phyloP scores from a whole-genome alignment of 1,140 invertebrate species.

The Macrobrachium nipponense region DNA sequence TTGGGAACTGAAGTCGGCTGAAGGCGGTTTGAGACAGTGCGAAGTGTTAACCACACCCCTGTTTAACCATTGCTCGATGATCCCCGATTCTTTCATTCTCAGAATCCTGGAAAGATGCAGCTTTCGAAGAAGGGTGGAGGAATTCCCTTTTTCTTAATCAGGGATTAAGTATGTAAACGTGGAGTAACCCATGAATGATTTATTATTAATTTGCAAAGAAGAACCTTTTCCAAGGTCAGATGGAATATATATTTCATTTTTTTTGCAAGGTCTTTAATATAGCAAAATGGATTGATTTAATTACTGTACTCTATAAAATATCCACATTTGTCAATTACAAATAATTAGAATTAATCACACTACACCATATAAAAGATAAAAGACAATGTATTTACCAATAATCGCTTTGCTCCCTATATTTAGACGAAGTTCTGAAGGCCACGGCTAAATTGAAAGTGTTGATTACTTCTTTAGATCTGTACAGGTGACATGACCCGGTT shows the following conservation, averaged over 20 bases:
- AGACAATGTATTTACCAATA: not conserved
- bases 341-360: too few relatives aligned
- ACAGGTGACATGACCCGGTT: conserved; percentile 30
- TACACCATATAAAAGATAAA: not conserved
- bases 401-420: not conserved
- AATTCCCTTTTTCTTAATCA: not conserved
- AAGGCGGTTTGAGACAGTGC: conserved; percentile 33
- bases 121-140: not conserved
- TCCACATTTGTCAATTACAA: too few relatives aligned
- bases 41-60: conserved; percentile 22
- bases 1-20: not conserved
- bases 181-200: not conserved
- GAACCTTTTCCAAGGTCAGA: too few relatives aligned
- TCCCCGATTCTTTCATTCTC: conserved; percentile 27
- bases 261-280: too few relatives aligned
- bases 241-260: too few relatives aligned
- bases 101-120: conserved; percentile 1
- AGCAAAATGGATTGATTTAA: too few relatives aligned
- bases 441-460: conserved; percentile 6
- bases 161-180: not conserved
- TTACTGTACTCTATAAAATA: too few relatives aligned
- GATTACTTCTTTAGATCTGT: conserved; percentile 31
- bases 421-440: conserved; percentile 28
- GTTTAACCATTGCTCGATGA: conserved; percentile 22
- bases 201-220: not conserved